Conservation (phyloP, 2,797 vertebrate genomes). For the Gila robusta region DNA sequence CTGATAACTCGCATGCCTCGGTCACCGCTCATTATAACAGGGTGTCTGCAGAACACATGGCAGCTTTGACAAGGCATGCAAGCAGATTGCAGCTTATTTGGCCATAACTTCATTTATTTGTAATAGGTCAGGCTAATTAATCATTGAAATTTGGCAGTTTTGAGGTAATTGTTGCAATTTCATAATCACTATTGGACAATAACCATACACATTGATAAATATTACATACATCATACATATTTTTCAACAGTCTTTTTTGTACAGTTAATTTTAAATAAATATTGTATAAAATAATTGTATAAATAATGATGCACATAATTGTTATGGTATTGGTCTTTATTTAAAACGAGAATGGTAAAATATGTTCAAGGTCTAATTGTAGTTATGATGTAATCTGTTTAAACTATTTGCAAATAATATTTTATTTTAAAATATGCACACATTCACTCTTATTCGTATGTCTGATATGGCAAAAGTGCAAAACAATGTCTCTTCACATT, state of each 20-base stretch:
- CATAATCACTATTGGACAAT: not conserved
- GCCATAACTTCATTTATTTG: constrained; percentile 33
- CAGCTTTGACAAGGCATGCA: constrained; percentile 37
- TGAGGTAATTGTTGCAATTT: not conserved
- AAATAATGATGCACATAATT: not conserved
- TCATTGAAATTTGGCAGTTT: not conserved
- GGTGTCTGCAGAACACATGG: constrained; percentile 55
- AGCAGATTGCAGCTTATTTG: constrained; percentile 23
- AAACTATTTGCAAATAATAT: not conserved
- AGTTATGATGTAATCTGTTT: not conserved
- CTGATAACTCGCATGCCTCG: constrained; percentile 25
- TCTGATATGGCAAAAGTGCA: not conserved
- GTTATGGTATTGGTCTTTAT: not conserved
- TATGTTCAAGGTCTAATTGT: not conserved
- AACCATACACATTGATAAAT: not conserved
- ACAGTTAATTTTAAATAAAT: not conserved
- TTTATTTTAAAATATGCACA: not conserved
- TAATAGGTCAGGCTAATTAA: not conserved
- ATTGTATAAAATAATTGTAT: not conserved
- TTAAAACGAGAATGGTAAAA: not conserved
- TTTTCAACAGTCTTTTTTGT: too few relatives aligned
- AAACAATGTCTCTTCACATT: not conserved
- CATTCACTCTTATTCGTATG: not conserved
- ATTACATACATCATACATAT: not conserved
- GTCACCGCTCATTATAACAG: constrained; percentile 39